Evolutionary conservation across 2,113 vertebrate genomes (phyloP).

Genomic region (Silurus glanis): DNA sequence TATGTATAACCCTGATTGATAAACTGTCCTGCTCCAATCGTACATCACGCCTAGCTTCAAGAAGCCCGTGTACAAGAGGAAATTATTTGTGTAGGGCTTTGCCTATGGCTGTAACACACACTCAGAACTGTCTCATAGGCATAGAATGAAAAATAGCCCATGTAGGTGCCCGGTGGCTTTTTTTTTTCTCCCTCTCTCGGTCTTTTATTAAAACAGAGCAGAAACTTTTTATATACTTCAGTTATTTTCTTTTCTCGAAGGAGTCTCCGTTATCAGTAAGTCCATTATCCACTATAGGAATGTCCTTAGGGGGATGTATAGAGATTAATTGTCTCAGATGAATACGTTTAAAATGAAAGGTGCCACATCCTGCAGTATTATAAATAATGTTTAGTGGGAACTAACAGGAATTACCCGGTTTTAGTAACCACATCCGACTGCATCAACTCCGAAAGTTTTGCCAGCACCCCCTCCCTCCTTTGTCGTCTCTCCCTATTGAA

Average conservation of each 20-base stretch:
- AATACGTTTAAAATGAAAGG: too few species aligned
- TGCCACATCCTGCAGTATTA: not conserved
- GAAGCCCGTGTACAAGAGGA: not conserved
- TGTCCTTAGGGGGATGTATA: too few species aligned
- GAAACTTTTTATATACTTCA: not conserved
- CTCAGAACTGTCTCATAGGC: conserved; percentile 6
- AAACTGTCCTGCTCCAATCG: conserved; percentile 20
- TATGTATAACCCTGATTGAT: conserved; percentile 46
- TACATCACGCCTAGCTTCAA: conserved; percentile 3
- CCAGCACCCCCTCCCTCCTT: not conserved
- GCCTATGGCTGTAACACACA: conserved; percentile 6
- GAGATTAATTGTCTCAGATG: too few species aligned
- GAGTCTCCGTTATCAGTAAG: too few species aligned
- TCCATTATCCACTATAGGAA: too few species aligned
- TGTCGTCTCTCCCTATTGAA: conserved; percentile 29
- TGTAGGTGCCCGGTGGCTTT: not conserved
- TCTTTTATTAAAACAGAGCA: not conserved
- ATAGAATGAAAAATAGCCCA: conserved; percentile 11
- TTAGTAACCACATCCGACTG: not conserved
- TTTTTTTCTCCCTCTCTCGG: not conserved
- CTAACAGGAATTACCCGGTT: not conserved
- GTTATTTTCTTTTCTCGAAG: not conserved
- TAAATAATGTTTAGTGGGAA: not conserved
- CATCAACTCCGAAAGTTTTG: not conserved
- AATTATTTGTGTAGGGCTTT: conserved; percentile 16